These are phyloP conservation scores for Pogonomyrmex barbatus DNA, from an alignment of 1,140 invertebrate species.

Conservation along the genomic window DNA sequence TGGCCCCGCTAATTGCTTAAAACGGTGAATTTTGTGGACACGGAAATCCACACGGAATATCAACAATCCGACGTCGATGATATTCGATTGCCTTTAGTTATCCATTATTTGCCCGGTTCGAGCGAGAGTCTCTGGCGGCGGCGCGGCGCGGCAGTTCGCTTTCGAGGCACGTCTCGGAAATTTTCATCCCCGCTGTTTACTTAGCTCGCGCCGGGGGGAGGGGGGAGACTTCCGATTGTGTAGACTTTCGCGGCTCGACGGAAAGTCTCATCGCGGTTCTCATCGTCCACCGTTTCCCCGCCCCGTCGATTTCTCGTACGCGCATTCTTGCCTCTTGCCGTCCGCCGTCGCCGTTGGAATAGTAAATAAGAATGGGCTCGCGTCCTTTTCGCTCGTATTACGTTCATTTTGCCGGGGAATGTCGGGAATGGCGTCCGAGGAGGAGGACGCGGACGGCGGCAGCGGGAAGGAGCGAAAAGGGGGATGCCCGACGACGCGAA, in stretches of 20 bases:
- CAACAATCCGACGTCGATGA: constrained; percentile 36
- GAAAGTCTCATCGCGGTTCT: constrained; percentile 64
- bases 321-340: constrained; percentile 49
- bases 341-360: constrained; percentile 73
- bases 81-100: constrained; percentile 40
- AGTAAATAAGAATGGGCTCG: constrained; percentile 82
- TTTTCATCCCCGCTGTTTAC: constrained; percentile 66
- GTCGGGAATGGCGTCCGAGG: constrained; percentile 75
- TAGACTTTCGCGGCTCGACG: constrained; percentile 59
- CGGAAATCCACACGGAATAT: not conserved
- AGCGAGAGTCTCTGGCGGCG: constrained; percentile 1
- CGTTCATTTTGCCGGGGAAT: constrained; percentile 81
- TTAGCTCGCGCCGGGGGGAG: constrained; percentile 44
- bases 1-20: constrained; percentile 31
- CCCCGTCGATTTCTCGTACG: constrained; percentile 26
- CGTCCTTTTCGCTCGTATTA: constrained; percentile 76
- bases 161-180: constrained; percentile 65
- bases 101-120: constrained; percentile 27
- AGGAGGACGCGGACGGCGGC: constrained; percentile 30
- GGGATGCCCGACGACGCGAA: constrained; percentile 41
- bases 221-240: constrained; percentile 57
- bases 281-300: not conserved
- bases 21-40: not conserved
- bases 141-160: constrained; percentile 3
- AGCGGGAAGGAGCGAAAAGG: not conserved